phyloP scores from a whole-genome alignment of 2,797 vertebrate species.

The Rhynchonycteris naso region DNA sequence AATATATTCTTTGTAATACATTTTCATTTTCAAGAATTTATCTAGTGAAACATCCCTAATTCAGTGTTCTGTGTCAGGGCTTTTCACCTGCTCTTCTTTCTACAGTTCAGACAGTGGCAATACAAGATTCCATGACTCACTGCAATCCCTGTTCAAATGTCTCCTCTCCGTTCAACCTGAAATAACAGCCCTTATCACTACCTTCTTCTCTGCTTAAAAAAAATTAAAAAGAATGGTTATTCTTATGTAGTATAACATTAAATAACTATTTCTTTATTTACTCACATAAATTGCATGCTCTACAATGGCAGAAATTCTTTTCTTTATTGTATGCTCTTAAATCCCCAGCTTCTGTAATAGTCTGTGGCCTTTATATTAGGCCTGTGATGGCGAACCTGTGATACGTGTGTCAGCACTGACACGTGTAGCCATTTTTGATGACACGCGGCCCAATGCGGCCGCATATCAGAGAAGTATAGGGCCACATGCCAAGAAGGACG shows the following conservation, averaged over 20 bases:
- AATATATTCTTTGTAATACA: neutral
- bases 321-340: neutral
- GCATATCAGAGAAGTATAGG: too few species aligned
- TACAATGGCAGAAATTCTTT: neutral
- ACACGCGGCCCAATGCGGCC: too few species aligned
- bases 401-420: too few species aligned
- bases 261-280: neutral
- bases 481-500: too few species aligned
- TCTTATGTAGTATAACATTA: neutral
- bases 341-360: neutral
- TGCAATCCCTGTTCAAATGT: neutral
- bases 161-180: neutral
- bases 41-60: neutral
- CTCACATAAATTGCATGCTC: neutral
- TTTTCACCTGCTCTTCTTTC: neutral
- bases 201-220: neutral
- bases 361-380: neutral
- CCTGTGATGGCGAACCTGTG: too few species aligned
- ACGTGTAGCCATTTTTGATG: too few species aligned
- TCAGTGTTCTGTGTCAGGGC: neutral
- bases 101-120: neutral
- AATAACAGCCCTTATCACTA: neutral
- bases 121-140: neutral
- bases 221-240: neutral
- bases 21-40: neutral